Evolutionary conservation across 1,140 invertebrate species (phyloP).

Genomic region (Bombus waltoni): DNA sequence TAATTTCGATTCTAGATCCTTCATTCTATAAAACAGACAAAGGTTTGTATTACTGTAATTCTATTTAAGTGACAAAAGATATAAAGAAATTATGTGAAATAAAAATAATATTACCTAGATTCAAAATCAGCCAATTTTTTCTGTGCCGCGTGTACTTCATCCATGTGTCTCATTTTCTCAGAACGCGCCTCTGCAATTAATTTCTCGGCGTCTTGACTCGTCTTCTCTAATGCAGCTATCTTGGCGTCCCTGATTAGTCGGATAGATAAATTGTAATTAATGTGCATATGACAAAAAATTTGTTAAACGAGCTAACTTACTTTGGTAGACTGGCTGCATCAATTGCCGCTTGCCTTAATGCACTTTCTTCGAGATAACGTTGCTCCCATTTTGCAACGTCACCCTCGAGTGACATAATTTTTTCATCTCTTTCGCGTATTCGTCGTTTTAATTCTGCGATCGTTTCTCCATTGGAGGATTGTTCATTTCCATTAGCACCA

Average conservation of each 20-base stretch:
- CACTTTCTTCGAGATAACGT: conserved; percentile 92
- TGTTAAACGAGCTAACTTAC: conserved; percentile 78
- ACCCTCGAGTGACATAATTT: conserved; percentile 91
- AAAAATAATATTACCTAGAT: conserved; percentile 84
- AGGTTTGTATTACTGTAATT: background rate
- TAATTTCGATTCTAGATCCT: conserved; percentile 93
- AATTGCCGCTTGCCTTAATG: conserved; percentile 91
- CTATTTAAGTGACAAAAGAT: background rate
- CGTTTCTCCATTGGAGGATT: conserved; percentile 82
- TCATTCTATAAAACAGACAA: conserved; percentile 85
- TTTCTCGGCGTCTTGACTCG: conserved; percentile 93
- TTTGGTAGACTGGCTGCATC: conserved; percentile 93
- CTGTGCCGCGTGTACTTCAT: conserved; percentile 92
- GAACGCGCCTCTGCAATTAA: conserved; percentile 92
- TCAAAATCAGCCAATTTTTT: conserved; percentile 93
- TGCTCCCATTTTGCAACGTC: conserved; percentile 95
- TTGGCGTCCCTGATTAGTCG: conserved; percentile 88
- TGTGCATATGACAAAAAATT: background rate
- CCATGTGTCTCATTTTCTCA: conserved; percentile 94
- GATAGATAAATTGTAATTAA: conserved; percentile 4
- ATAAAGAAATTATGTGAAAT: background rate
- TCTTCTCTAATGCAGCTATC: conserved; percentile 93
- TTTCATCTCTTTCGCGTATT: conserved; percentile 90
- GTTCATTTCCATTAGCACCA: conserved; percentile 80
- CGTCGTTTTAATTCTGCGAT: conserved; percentile 87